phyloP scores from a whole-genome alignment of 2,888 invertebrate species.

The Epinotia brunnichana region DNA sequence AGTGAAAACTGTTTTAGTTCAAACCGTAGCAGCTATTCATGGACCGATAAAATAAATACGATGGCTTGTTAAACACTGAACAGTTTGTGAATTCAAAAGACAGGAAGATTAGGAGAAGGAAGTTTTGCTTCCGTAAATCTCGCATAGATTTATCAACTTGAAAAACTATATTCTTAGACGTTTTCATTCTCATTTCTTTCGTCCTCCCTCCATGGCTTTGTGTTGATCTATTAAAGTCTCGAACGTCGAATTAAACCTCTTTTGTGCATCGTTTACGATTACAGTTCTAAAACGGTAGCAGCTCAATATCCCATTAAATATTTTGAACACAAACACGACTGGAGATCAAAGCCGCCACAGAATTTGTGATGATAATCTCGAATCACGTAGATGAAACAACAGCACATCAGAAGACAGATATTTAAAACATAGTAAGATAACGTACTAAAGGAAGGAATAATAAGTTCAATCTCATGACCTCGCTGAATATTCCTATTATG shows the following conservation, averaged over 20 bases:
- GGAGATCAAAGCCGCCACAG: constrained; percentile 37
- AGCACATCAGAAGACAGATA: neutral
- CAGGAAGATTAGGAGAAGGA: constrained; percentile 16
- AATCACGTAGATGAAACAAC: constrained; percentile 14
- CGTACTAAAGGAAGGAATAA: neutral
- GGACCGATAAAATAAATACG: constrained; percentile 23
- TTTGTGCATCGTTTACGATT: constrained; percentile 15
- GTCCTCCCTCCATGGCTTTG: neutral
- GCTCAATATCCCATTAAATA: constrained; percentile 17
- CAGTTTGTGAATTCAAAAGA: constrained; percentile 30
- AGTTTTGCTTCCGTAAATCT: constrained; percentile 34
- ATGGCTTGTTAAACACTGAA: neutral
- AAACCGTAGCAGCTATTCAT: neutral
- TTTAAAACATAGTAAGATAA: neutral
- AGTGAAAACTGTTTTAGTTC: neutral
- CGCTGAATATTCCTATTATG: constrained; percentile 8
- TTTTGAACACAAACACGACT: constrained; percentile 12
- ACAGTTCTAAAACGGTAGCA: constrained; percentile 12
- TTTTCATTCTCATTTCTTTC: constrained; percentile 16
- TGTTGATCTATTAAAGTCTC: neutral
- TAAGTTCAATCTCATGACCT: neutral
- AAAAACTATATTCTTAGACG: constrained; percentile 7
- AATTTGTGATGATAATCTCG: constrained; percentile 31
- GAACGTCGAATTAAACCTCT: neutral
- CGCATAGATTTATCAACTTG: constrained; percentile 7